These are phyloP conservation scores for Sipha flava DNA, from an alignment of 1,140 invertebrate genomes.

Conservation along the genomic window DNA sequence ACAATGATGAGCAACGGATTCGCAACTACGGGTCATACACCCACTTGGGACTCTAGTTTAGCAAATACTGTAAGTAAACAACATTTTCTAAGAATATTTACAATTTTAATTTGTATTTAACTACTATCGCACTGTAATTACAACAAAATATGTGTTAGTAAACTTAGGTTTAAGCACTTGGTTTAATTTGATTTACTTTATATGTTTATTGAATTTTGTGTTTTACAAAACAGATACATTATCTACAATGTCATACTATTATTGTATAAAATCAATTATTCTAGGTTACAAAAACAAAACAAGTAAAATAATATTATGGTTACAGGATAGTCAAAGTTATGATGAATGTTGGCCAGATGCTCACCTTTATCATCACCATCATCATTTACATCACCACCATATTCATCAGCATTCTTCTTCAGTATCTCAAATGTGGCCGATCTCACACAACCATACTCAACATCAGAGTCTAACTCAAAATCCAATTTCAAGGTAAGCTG, in stretches of 20 bases:
- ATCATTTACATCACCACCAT: conserved; percentile 19
- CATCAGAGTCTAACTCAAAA: conserved; percentile 1
- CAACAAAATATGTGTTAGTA: too few species aligned
- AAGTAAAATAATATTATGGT: too few species aligned
- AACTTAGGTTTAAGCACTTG: too few species aligned
- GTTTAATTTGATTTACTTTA: too few species aligned
- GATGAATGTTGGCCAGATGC: conserved; percentile 26
- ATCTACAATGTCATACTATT: too few species aligned
- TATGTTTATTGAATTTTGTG: too few species aligned
- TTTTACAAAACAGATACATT: too few species aligned
- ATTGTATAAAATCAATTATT: too few species aligned
- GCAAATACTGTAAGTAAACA: conserved; percentile 2
- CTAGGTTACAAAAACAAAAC: too few species aligned
- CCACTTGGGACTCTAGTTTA: conserved; percentile 14
- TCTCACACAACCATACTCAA: neutral
- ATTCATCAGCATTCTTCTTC: conserved; percentile 12
- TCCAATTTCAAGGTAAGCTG: neutral
- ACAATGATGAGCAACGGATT: conserved; percentile 30
- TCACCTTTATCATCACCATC: conserved; percentile 13
- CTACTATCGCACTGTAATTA: too few species aligned
- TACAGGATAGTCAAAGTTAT: conserved; percentile 20
- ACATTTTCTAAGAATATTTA: neutral
- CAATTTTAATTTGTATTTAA: too few species aligned
- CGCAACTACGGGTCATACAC: neutral
- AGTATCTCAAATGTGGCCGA: conserved; percentile 24